Conservation (phyloP, 2,888 invertebrate species). For the Diarsia rubi region DNA sequence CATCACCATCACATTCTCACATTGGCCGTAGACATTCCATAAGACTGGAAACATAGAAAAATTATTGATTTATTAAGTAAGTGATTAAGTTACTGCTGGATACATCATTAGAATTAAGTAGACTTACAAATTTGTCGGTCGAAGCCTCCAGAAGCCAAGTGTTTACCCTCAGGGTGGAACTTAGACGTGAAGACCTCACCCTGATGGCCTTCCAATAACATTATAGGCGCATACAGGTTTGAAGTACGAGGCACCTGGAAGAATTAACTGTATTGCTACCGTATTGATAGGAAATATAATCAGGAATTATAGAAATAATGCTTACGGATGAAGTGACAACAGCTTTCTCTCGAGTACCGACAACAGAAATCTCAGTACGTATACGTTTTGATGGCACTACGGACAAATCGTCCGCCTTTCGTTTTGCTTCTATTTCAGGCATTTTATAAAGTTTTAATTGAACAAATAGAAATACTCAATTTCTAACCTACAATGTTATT, state of each 20-base stretch:
- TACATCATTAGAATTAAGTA: background rate
- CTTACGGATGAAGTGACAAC: conserved; percentile 93
- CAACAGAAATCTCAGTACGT: conserved; percentile 93
- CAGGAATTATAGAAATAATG: conserved; percentile 31
- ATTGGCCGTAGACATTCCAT: conserved; percentile 99
- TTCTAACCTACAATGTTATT: conserved; percentile 58
- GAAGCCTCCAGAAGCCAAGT: conserved; percentile 98
- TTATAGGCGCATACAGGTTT: conserved; percentile 97
- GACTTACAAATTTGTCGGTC: conserved; percentile 98
- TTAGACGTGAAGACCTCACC: conserved; percentile 98
- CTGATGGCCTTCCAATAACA: conserved; percentile 98
- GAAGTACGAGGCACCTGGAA: conserved; percentile 95
- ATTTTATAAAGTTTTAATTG: conserved; percentile 63
- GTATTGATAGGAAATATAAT: background rate
- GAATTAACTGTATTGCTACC: background rate
- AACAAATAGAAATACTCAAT: background rate
- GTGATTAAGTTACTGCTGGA: background rate
- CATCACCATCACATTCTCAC: conserved; percentile 98
- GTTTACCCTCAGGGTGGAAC: conserved; percentile 99
- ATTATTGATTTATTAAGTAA: background rate
- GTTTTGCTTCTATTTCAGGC: conserved; percentile 90
- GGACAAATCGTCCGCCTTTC: conserved; percentile 92
- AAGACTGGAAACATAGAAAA: conserved; percentile 91
- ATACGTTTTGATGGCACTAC: conserved; percentile 92
- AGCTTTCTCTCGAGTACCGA: conserved; percentile 94